Conservation (phyloP, 2,113 vertebrate species). For the Gobius niger region DNA sequence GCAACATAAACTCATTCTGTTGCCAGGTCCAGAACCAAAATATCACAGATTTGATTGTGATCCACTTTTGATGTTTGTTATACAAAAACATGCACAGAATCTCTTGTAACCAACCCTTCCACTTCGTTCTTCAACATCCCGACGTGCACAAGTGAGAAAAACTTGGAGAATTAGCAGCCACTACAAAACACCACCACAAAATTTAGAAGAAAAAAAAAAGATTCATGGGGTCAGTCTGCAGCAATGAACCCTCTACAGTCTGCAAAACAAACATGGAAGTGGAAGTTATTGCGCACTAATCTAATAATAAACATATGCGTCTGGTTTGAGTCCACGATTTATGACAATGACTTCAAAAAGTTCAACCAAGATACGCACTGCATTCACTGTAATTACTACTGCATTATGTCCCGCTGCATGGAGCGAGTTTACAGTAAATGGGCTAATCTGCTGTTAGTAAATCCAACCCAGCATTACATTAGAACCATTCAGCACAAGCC, state of each 20-base stretch:
- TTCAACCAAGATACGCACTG: not conserved
- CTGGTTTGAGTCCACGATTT: constrained; percentile 1
- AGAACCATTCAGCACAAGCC: not conserved
- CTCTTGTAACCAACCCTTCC: too few relatives aligned
- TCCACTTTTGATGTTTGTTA: too few relatives aligned
- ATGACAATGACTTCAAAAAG: constrained; percentile 11
- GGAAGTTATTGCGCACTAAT: constrained; percentile 1
- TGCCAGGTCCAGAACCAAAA: too few relatives aligned
- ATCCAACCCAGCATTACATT: not conserved
- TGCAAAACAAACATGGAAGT: not conserved
- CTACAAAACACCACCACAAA: too few relatives aligned
- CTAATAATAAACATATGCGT: constrained; percentile 9
- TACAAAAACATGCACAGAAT: not conserved
- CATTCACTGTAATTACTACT: not conserved
- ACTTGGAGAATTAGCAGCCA: too few relatives aligned
- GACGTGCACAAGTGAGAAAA: too few relatives aligned
- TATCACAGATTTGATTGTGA: too few relatives aligned
- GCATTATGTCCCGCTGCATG: not conserved
- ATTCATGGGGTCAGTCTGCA: not conserved
- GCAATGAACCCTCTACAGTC: not conserved
- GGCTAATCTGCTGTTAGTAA: constrained; percentile 3
- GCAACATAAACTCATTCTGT: too few relatives aligned
- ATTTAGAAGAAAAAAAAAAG: not conserved
- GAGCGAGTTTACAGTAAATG: not conserved
- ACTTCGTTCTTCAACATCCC: too few relatives aligned